Evolutionary conservation across 2,888 invertebrate species (phyloP).

Genomic region (Holacanthella duospinosa): DNA sequence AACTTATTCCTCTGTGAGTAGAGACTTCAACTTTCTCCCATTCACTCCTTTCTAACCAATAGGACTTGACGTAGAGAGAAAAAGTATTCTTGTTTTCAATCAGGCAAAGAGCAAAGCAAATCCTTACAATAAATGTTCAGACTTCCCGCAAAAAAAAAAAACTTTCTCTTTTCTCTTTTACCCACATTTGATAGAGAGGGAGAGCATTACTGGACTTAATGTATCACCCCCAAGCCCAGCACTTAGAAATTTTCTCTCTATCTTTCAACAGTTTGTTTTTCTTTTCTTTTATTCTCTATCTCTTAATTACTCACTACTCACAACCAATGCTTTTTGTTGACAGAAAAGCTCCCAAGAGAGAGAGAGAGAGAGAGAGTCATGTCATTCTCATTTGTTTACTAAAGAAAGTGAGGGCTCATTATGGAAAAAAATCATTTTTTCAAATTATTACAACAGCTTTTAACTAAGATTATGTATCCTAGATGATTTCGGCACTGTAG

Average conservation of each 20-base stretch:
- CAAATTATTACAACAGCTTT: no score
- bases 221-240: background rate
- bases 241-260: background rate
- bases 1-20: no score
- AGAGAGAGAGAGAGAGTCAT: no score
- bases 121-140: background rate
- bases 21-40: background rate
- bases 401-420: no score
- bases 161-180: background rate
- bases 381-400: no score
- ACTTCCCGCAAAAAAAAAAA: background rate
- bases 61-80: background rate
- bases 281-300: no score
- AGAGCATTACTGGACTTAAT: background rate
- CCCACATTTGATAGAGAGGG: background rate
- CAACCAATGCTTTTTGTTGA: no score
- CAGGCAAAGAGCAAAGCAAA: constrained; percentile 14
- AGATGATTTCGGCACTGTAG: no score
- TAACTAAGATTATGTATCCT: no score
- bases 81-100: constrained; percentile 14
- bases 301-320: no score
- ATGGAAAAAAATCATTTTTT: no score
- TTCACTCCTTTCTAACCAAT: background rate
- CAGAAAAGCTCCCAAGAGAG: no score
- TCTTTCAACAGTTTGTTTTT: background rate